Evolutionary conservation across 2,888 invertebrate species (phyloP), one percentile per base, ranked within the genome.

Genomic region (Asteroscopus sphinx): DNA sequence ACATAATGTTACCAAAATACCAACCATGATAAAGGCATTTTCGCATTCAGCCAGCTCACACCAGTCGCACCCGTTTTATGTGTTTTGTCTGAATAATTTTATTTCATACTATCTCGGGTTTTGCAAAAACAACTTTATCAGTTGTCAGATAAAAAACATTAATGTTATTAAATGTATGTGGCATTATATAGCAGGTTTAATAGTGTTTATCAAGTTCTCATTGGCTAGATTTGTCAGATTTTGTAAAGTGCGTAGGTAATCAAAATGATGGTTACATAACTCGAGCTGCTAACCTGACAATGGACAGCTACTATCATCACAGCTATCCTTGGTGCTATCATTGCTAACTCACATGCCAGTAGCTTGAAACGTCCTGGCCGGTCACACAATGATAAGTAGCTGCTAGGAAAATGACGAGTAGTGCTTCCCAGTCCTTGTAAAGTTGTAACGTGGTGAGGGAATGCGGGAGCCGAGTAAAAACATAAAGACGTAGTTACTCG

Each of bases 101-200:
- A 57, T 54, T 41, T 58, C 33, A 40, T 40, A 46, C 30, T 53
- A 64, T 64, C 52, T 40, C 47, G 36, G 53, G 26, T 33, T 60
- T 70, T 58, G 70, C 72, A 65, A 79, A 76, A 82, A 82, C 81
- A 81, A 70, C 67, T 68, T 78, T 77, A 80, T 80, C 77, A 69
- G 42, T 41, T 49, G 64, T 54, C 46, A 72, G 76, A 81, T 80
- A 79, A 68, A 55, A 57, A 21, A 21, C 57, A 70, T 61, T 53
- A 66, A 64, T 71, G 57, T 65, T 68, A 48, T 53, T 69, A 62
- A 35, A 49, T 21, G 21, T 25, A 7, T 32, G 13, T 36, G 26
- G 32, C 36, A 39, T 58, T 66, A 48, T 61, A 68, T 68, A 67
- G 21, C 40, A 51, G 12, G 40, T 65, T 63, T 68, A n/a, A 69